Evolutionary conservation across 2,797 vertebrate genomes (phyloP).

Genomic region (Diceros bicornis): DNA sequence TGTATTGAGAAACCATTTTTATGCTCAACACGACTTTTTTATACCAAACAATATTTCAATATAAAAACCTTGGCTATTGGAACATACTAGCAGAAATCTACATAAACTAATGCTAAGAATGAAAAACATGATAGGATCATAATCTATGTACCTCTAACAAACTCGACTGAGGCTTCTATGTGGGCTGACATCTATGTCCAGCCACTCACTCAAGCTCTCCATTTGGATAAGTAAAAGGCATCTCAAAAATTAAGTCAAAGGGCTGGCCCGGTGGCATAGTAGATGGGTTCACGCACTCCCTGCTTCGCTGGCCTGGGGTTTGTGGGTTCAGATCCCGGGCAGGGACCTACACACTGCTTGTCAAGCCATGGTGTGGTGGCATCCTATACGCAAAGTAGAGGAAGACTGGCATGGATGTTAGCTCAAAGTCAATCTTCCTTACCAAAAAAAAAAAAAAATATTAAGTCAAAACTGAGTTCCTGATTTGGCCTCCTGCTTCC

Average conservation of each 20-base stretch:
- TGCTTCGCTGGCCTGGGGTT: too few species aligned
- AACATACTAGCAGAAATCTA: not conserved
- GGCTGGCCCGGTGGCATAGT: too few species aligned
- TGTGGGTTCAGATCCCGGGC: too few species aligned
- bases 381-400: too few species aligned
- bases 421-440: too few species aligned
- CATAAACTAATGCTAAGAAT: not conserved
- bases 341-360: too few species aligned
- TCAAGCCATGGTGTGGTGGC: too few species aligned
- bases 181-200: rapidly evolving
- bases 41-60: not conserved
- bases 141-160: rapidly evolving
- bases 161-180: rapidly evolving
- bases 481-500: not conserved
- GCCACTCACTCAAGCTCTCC: not conserved
- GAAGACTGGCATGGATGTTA: too few species aligned
- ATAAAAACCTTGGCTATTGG: not conserved
- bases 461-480: not conserved
- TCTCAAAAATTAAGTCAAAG: not conserved
- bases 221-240: not conserved
- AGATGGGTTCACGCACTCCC: too few species aligned
- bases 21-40: not conserved
- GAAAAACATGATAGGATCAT: not conserved
- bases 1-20: not conserved
- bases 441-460: too few species aligned